Percentiles rank a stretch among this genome's conserved stretches.
These are phyloP conservation scores for Drosophila simulans DNA, from an alignment of 1,140 invertebrate genomes.

Conservation along the genomic window DNA sequence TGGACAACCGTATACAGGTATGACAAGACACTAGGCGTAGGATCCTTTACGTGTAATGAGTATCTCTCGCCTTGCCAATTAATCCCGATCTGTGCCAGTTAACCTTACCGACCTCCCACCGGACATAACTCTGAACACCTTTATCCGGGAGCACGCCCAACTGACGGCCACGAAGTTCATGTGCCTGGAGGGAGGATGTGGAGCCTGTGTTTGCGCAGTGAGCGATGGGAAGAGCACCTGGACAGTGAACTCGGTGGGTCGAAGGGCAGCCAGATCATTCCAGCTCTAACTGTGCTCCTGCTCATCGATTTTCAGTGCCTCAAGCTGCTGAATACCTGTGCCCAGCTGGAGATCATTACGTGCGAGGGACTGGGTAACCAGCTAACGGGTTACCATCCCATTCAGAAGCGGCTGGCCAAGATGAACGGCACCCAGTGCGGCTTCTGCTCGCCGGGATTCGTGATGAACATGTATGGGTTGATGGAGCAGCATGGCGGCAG, in stretches of 20 bases:
- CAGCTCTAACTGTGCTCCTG: conserved; percentile 3
- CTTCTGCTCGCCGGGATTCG: conserved; percentile 93
- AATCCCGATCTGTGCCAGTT: conserved; percentile 30
- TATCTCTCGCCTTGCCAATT: too few relatives aligned
- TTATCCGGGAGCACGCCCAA: conserved; percentile 88
- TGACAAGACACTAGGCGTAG: too few relatives aligned
- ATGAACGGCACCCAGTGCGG: conserved; percentile 93
- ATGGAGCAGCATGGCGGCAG: conserved; percentile 85
- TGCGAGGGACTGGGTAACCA: conserved; percentile 91
- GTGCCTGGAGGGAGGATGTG: conserved; percentile 94
- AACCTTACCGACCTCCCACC: conserved; percentile 66
- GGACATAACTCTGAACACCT: conserved; percentile 88
- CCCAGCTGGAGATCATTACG: conserved; percentile 91
- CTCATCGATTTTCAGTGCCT: conserved; percentile 86
- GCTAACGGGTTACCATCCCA: conserved; percentile 88
- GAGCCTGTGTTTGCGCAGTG: conserved; percentile 90
- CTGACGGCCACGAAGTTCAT: conserved; percentile 92
- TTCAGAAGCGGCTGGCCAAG: conserved; percentile 89
- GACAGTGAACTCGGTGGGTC: conserved; percentile 90
- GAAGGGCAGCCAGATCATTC: conserved; percentile 4
- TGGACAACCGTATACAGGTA: conserved; percentile 81
- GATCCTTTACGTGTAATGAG: too few relatives aligned
- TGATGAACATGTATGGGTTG: conserved; percentile 93
- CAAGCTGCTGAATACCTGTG: conserved; percentile 88
- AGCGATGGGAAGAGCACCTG: conserved; percentile 86